Evolutionary conservation across 2,113 vertebrate species (phyloP), one percentile per base, ranked within the genome.

Genomic region (Emydura subglobosa): DNA sequence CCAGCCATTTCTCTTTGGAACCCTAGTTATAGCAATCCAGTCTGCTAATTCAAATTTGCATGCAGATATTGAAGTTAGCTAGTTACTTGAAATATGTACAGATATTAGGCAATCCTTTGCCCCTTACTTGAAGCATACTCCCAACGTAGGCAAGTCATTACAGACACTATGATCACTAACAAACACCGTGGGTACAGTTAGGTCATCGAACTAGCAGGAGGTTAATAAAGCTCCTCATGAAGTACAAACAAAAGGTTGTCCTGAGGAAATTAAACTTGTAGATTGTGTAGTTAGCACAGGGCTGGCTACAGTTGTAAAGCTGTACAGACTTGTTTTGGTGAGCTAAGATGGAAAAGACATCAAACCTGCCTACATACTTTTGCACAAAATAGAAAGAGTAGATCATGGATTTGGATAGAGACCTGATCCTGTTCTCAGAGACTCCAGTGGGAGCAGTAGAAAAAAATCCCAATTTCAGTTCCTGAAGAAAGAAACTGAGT

Each of bases 381-480:
- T 61, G 59, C 8, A 61, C 29, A 14, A 29, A 61, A 61, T 6
- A 31, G 59, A 31, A 61, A 27, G 12, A 10, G 11, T 11, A 61
- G 59, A 61, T 61, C 2, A 12, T 16, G 27, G 59, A 29, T 61
- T 31, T 61, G 29, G 59, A 29, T 14, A 12, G 57, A 68, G 16
- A 10, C 14, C 42, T 44, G n/a, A 47, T 2, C 39, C 31, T 13
- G 4, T 79, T 47, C 19, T 51, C 5, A 34, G 5, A 51, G 4
- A 34, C 44, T 55, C 0, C 0, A 8, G 7, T 54, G 6, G 44
- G 84, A 39, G 44, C 39, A 50, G n/a, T 29, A 39, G 57, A 2
- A 51, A 53, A 61, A 65, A 31, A 31, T 19, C 47, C 12, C 19
- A 2, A n/a, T 17, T 51, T 57, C 19, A 14, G 49, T 76, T 76